These are phyloP conservation scores for Myiagra hebetior DNA, from an alignment of 2,113 vertebrate species.

Conservation along the genomic window DNA sequence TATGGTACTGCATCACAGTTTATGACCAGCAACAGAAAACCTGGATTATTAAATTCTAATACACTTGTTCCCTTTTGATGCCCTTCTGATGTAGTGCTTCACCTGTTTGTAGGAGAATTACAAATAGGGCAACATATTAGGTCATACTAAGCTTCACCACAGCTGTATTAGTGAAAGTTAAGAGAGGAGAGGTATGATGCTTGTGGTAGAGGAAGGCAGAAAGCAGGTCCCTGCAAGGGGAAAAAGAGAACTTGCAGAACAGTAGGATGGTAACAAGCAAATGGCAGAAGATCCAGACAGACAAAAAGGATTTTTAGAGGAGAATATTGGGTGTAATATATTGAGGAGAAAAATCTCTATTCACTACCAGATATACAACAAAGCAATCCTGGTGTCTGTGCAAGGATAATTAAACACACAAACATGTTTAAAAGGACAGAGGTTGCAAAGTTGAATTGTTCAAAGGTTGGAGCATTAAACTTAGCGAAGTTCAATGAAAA, in stretches of 20 bases:
- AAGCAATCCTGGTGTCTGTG: background rate
- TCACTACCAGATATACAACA: background rate
- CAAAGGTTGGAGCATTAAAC: background rate
- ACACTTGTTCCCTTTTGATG: background rate
- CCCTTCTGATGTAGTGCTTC: background rate
- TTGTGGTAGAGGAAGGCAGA: background rate
- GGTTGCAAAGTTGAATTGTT: background rate
- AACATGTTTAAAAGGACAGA: background rate
- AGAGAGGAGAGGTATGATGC: background rate
- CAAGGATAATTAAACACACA: background rate
- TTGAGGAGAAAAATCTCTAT: background rate
- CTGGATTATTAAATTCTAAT: background rate
- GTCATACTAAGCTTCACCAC: background rate
- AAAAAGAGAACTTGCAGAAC: background rate
- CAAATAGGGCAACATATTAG: background rate
- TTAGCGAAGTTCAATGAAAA: background rate
- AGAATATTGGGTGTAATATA: background rate
- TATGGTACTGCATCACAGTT: background rate
- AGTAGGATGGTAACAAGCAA: background rate
- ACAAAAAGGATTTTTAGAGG: background rate
- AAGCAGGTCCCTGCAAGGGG: background rate
- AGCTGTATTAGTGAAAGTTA: background rate
- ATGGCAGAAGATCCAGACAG: background rate
- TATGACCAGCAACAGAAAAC: background rate
- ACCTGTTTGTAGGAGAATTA: background rate